A percentile compares a stretch with the other conserved stretches of the same genome.
These are phyloP conservation scores for Limenitis camilla DNA, from an alignment of 2,888 invertebrate species.

Conservation along the genomic window DNA sequence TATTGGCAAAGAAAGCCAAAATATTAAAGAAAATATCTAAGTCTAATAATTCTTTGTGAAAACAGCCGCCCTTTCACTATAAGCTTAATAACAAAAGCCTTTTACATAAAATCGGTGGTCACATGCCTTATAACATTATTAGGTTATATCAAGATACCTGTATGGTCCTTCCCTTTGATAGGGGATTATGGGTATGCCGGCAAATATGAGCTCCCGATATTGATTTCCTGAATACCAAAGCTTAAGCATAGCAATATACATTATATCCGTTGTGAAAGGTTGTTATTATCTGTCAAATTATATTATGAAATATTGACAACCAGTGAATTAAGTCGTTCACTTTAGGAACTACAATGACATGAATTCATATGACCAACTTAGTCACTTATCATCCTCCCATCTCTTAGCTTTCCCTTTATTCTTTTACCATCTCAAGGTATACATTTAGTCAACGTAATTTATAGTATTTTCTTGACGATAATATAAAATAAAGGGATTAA, in stretches of 20 bases:
- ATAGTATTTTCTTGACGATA: no score
- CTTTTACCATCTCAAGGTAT: no score
- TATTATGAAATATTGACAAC: neutral
- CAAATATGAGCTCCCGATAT: slow-evolving; percentile 36
- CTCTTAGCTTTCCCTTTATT: no score
- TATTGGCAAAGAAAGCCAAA: neutral
- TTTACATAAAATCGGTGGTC: slow-evolving; percentile 8
- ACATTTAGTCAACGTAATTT: no score
- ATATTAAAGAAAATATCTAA: neutral
- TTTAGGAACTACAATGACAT: neutral
- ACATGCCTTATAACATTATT: slow-evolving; percentile 28
- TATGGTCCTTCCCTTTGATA: slow-evolving; percentile 33
- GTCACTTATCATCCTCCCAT: no score
- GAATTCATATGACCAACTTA: no score
- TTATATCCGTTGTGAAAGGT: neutral
- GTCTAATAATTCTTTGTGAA: neutral
- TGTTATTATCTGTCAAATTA: neutral
- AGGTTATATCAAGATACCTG: slow-evolving; percentile 32
- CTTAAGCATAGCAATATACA: slow-evolving; percentile 3
- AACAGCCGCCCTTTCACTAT: neutral
- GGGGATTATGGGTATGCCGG: slow-evolving; percentile 33
- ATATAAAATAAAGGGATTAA: no score
- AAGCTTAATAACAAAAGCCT: slow-evolving; percentile 4
- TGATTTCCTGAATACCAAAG: slow-evolving; percentile 30
- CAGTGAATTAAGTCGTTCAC: neutral